Conservation (phyloP, 2,888 invertebrate species). For the Muschampia plurimacula region DNA sequence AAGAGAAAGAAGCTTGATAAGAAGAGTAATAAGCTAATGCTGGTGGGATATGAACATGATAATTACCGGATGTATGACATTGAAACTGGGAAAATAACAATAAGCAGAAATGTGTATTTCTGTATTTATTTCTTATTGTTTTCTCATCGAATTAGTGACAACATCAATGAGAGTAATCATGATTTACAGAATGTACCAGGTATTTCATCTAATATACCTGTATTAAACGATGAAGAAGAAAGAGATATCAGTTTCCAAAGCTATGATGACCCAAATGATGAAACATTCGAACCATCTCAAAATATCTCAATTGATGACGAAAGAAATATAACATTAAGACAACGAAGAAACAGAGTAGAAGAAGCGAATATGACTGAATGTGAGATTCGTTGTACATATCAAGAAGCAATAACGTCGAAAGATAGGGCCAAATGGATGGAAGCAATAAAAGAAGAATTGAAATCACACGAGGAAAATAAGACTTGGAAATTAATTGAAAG, state of each 20-base stretch:
- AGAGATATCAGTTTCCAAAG: neutral
- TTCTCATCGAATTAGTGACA: too few species aligned
- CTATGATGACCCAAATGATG: neutral
- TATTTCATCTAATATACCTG: neutral
- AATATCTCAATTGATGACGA: neutral
- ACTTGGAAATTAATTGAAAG: neutral
- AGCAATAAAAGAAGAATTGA: neutral
- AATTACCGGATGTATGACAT: neutral
- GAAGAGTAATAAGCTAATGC: neutral
- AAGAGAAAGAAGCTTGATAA: too few species aligned
- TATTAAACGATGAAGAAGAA: neutral
- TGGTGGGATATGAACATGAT: neutral
- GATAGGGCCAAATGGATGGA: neutral
- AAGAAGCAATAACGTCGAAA: too few species aligned
- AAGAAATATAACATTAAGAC: neutral
- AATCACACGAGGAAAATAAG: neutral
- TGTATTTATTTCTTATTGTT: too few species aligned
- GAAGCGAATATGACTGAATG: neutral
- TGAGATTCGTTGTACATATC: neutral
- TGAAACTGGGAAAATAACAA: neutral
- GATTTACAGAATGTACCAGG: neutral
- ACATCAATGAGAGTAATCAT: neutral
- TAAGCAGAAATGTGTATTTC: neutral
- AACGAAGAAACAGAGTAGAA: neutral
- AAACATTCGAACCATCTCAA: neutral